Evolutionary conservation across 1,140 invertebrate species (phyloP).

Genomic region (Cyphomyrmex costatus): DNA sequence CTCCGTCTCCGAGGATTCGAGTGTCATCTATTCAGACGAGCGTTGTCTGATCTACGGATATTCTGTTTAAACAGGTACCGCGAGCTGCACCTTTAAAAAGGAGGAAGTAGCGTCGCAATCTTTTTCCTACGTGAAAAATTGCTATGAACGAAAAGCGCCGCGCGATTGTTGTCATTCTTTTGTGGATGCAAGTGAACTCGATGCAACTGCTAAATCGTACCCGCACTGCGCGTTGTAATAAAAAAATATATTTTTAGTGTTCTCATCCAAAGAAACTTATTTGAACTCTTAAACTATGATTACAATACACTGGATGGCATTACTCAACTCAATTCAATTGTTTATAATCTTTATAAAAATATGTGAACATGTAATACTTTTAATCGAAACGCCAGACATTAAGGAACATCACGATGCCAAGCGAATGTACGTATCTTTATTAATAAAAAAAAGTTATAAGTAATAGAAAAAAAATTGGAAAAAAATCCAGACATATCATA

Average conservation of each 20-base stretch:
- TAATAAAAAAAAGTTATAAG: too few relatives aligned
- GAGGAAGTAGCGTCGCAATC: constrained; percentile 50
- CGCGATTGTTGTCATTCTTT: constrained; percentile 3
- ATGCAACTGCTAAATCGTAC: neutral
- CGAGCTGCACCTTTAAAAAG: constrained; percentile 9
- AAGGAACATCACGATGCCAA: too few relatives aligned
- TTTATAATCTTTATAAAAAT: too few relatives aligned
- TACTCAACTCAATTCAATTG: too few relatives aligned
- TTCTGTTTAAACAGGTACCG: constrained; percentile 62
- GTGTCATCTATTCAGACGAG: constrained; percentile 77
- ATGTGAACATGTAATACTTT: too few relatives aligned
- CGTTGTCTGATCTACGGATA: constrained; percentile 49
- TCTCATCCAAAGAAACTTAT: neutral
- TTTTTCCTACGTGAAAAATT: constrained; percentile 16
- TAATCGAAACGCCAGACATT: too few relatives aligned
- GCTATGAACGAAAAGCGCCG: constrained; percentile 4
- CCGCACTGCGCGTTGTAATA: neutral
- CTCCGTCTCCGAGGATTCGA: constrained; percentile 77
- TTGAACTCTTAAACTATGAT: neutral
- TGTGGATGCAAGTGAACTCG: neutral
- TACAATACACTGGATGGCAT: too few relatives aligned
- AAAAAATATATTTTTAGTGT: neutral
- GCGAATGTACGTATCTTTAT: too few relatives aligned
- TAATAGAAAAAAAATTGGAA: too few relatives aligned
- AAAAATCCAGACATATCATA: too few relatives aligned